A percentile compares a stretch with the other conserved stretches of the same genome.
phyloP scores from a whole-genome alignment of 2,113 vertebrate genomes.

The Brachyistius frenatus region DNA sequence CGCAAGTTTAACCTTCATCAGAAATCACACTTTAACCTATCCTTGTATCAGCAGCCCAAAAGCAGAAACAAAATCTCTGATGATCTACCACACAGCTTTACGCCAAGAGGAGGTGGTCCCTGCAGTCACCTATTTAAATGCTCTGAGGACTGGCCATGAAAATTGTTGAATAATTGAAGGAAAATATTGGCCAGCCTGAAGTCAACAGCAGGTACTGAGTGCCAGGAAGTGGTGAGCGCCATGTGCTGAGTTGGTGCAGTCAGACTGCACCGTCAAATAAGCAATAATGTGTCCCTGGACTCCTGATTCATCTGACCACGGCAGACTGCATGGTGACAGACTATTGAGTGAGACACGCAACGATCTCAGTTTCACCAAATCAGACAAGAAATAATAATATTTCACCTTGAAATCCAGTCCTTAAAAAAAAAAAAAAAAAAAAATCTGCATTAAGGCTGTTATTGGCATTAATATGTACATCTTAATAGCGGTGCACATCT shows the following conservation, averaged over 20 bases:
- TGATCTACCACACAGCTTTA: constrained; percentile 50
- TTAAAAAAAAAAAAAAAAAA: constrained; percentile 12
- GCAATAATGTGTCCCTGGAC: constrained; percentile 86
- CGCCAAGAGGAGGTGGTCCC: constrained; percentile 57
- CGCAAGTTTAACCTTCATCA: constrained; percentile 17
- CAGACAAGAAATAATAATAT: constrained; percentile 48
- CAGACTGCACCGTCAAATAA: constrained; percentile 85
- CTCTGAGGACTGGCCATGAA: constrained; percentile 78
- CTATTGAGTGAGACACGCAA: constrained; percentile 82
- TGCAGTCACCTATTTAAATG: constrained; percentile 69
- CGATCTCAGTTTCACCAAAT: constrained; percentile 74
- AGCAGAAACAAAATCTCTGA: constrained; percentile 47
- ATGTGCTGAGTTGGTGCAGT: constrained; percentile 84
- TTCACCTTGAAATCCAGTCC: constrained; percentile 75
- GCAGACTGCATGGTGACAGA: constrained; percentile 85
- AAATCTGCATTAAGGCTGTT: constrained; percentile 26
- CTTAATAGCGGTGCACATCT: constrained; percentile 58
- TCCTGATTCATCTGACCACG: constrained; percentile 84
- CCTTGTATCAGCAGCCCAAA: constrained; percentile 15
- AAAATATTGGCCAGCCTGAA: constrained; percentile 80
- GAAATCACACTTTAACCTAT: constrained; percentile 36
- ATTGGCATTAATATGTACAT: constrained; percentile 75
- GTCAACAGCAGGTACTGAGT: constrained; percentile 76
- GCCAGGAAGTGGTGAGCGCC: constrained; percentile 83
- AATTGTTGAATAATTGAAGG: constrained; percentile 84